A percentile compares a stretch with the other conserved stretches of the same genome.
Conservation (phyloP, 2,888 invertebrate genomes). For the Marasmarcha lunaedactyla region DNA sequence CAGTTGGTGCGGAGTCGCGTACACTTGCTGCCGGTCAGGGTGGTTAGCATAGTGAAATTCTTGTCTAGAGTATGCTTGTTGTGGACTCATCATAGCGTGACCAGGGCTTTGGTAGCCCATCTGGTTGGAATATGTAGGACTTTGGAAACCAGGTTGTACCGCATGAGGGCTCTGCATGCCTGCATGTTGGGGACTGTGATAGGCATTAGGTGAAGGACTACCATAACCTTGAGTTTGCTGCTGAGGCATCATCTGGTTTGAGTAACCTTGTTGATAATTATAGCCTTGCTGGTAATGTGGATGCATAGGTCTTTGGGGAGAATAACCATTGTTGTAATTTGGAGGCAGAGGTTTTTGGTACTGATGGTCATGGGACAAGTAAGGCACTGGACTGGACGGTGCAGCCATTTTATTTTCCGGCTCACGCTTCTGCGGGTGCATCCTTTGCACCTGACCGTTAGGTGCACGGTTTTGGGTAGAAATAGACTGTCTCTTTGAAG, state of each 20-base stretch:
- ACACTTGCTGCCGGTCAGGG: slow-evolving; percentile 47
- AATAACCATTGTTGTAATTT: slow-evolving; percentile 43
- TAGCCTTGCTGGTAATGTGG: slow-evolving; percentile 50
- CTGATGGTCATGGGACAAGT: slow-evolving; percentile 56
- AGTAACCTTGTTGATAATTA: slow-evolving; percentile 49
- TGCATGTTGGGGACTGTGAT: slow-evolving; percentile 52
- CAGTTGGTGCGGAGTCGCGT: slow-evolving; percentile 39
- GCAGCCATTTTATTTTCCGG: slow-evolving; percentile 32
- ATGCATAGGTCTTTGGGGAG: slow-evolving; percentile 47
- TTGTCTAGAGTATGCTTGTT: slow-evolving; percentile 38
- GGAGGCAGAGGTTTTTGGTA: slow-evolving; percentile 48
- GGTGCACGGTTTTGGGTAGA: slow-evolving; percentile 39
- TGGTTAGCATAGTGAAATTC: slow-evolving; percentile 49
- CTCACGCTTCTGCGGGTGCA: slow-evolving; percentile 39
- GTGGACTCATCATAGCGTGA: slow-evolving; percentile 56
- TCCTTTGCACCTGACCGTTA: slow-evolving; percentile 54
- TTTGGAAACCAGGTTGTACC: slow-evolving; percentile 51
- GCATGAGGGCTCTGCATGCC: slow-evolving; percentile 54
- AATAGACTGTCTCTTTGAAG: slow-evolving; percentile 49
- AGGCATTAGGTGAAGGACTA: slow-evolving; percentile 44
- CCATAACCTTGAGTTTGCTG: slow-evolving; percentile 44
- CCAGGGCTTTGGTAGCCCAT: slow-evolving; percentile 52
- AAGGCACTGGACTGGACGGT: slow-evolving; percentile 37
- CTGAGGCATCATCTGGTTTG: slow-evolving; percentile 41
- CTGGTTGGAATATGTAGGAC: slow-evolving; percentile 50